A percentile compares a stretch with the other conserved stretches of the same genome.
Conservation (phyloP, 2,797 vertebrate species). For the Crossoptilon crossoptilon region DNA sequence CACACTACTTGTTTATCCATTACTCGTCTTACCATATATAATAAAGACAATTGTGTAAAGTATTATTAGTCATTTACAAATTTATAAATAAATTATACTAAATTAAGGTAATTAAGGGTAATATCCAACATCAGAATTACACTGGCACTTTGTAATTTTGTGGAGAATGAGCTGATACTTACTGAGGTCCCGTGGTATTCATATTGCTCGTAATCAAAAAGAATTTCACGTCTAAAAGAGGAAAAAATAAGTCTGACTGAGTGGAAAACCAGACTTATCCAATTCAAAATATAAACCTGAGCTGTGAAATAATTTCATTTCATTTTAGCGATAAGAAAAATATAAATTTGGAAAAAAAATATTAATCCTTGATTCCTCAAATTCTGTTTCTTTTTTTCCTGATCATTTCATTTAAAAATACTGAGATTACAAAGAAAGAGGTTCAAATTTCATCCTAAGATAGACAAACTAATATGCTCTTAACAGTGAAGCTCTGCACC, state of each 20-base stretch:
- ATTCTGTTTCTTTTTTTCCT: neutral
- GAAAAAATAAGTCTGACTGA: neutral
- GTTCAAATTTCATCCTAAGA: neutral
- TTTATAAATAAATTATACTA: neutral
- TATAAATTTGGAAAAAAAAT: neutral
- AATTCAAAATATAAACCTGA: neutral
- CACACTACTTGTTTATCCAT: neutral
- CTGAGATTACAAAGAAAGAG: neutral
- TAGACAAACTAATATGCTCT: neutral
- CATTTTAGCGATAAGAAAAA: neutral
- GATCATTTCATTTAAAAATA: neutral
- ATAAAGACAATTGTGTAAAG: neutral
- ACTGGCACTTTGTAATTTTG: neutral
- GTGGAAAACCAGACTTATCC: neutral
- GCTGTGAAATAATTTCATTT: neutral
- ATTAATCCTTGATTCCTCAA: neutral
- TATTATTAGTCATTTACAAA: neutral
- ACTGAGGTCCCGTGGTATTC: slow-evolving; percentile 98
- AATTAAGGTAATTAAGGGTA: neutral
- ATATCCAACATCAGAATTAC: neutral
- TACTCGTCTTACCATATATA: neutral
- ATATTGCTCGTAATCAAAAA: slow-evolving; percentile 98
- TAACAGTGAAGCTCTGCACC: neutral
- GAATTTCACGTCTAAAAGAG: slow-evolving; percentile 88
- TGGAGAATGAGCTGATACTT: slow-evolving; percentile 73